phyloP scores from a whole-genome alignment of 2,113 vertebrate species.

The Myotis lucifugus region DNA sequence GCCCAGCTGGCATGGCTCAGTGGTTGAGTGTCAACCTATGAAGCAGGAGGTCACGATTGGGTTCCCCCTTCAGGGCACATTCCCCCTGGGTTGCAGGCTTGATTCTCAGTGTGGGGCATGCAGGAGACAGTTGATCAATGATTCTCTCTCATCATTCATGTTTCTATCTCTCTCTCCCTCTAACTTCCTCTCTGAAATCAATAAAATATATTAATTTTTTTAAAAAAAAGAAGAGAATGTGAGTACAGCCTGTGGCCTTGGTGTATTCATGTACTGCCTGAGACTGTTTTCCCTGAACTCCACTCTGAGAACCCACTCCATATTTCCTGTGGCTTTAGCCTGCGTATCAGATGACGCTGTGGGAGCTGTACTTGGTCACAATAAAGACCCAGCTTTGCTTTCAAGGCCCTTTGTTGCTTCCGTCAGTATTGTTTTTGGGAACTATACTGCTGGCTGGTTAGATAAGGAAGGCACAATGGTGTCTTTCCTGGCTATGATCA shows the following conservation, averaged over 20 bases:
- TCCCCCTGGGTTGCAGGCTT: too few species aligned
- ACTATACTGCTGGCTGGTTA: rapidly evolving
- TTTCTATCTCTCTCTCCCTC: too few species aligned
- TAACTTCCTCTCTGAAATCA: too few species aligned
- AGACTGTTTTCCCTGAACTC: neutral
- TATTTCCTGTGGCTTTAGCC: neutral
- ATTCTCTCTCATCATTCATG: too few species aligned
- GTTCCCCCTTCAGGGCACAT: too few species aligned
- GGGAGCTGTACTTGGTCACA: neutral
- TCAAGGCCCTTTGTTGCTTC: neutral
- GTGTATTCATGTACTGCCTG: neutral
- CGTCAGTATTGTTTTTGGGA: neutral
- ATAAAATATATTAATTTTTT: too few species aligned
- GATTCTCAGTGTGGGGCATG: too few species aligned
- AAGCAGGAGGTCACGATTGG: too few species aligned
- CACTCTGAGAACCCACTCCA: too few species aligned
- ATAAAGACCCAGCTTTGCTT: neutral
- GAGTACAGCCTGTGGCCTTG: neutral
- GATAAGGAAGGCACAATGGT: neutral
- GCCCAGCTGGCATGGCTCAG: too few species aligned
- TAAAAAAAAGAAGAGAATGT: neutral
- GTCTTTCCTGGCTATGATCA: neutral
- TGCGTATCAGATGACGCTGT: neutral
- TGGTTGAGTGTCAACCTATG: too few species aligned
- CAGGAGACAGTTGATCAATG: too few species aligned